Evolutionary conservation across 2,797 vertebrate genomes (phyloP), one percentile per base, ranked within the genome.

Genomic region (Cichlasoma orientale): DNA sequence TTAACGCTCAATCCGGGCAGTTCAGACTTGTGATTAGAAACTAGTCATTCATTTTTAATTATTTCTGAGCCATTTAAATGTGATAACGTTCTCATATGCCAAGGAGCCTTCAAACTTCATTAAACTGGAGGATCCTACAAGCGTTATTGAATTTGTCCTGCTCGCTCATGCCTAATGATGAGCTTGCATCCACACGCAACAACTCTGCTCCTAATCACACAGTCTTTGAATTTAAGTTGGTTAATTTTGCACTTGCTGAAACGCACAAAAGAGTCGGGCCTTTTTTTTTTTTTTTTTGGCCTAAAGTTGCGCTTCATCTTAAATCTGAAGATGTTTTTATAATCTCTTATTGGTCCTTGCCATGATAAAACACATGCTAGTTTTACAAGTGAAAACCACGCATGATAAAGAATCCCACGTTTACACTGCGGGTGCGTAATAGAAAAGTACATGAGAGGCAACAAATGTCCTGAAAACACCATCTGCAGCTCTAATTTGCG

Each of bases 131-230:
- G 77, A 79, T 86, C 74, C 59, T 74, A 79, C 61, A 25, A 69
- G 69, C 54, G 2, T 87, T 80, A 90, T 75, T 92, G 78, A 87
- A 85, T 90, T 78, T 83, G 76, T 83, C 59, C 61, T 69, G 82
- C 69, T 76, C n/a, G 7, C 25, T n/a, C 33, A 16, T 47, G 80
- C 56, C 77, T 82, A 52, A 78, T 63, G 74, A 83, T 75, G 70
- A 74, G 74, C 53, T 56, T 11, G 41, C 77, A 79, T 80, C 56
- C 63, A 57, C 63, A 77, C 8, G 53, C 72, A 54, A 52, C 21
- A 52, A 58, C 73, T 47, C 41, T 19, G 53, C 59, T 74, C 53
- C 68, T 78, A 80, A 87, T 86, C 74, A 50, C 56, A 41, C 33
- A 52, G 78, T 71, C 74, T 82, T 84, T 58, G n/a, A 72, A 74